Evolutionary conservation across 2,888 invertebrate genomes (phyloP), one percentile per base, ranked within the genome.

Genomic region (Anthoptus insignis): DNA sequence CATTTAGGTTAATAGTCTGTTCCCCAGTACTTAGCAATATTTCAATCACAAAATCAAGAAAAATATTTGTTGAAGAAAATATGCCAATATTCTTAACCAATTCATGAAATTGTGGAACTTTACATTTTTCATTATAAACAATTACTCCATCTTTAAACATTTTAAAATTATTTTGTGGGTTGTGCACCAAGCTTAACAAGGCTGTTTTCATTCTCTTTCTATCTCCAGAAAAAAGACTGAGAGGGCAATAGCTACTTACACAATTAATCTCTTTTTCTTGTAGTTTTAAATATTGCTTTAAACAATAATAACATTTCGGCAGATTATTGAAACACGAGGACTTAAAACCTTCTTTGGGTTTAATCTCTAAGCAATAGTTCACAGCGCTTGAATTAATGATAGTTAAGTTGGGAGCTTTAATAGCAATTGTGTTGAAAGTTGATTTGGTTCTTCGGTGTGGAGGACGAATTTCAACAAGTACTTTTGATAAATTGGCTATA

Each of bases 221-320:
- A 66, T 94, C 83, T 45, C 96, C 96, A 68, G 96, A 96, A 87
- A 95, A 97, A 32, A 97, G 86, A 79, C 96, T 95, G 63, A 96
- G 81, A 0, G 97, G 97, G 75, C 97, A 97, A 78, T 96, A 97
- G n/a, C 84, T 80, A 77, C 96, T 96, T 45, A 89, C 84, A 4
- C 77, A 75, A 29, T 82, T 74, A 67, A 95, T 94, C 66, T 93
- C 85, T n/a, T 90, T 88, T 29, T 91, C 83, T 77, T 92, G 86
- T 64, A 95, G 75, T 93, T 95, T 93, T 42, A 87, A 73, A 82
- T 88, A 88, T 74, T 95, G 95, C 79, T 95, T 95, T 45, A 95
- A 76, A 74, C 95, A 94, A 75, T 90, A 94, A 75, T 94, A 94
- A 76, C 95, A 95, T 75, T 91, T 93, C 2, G 83, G 81, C 68